Evolutionary conservation across 2,888 invertebrate species (phyloP).

Genomic region (Alviniconcha strummeri): DNA sequence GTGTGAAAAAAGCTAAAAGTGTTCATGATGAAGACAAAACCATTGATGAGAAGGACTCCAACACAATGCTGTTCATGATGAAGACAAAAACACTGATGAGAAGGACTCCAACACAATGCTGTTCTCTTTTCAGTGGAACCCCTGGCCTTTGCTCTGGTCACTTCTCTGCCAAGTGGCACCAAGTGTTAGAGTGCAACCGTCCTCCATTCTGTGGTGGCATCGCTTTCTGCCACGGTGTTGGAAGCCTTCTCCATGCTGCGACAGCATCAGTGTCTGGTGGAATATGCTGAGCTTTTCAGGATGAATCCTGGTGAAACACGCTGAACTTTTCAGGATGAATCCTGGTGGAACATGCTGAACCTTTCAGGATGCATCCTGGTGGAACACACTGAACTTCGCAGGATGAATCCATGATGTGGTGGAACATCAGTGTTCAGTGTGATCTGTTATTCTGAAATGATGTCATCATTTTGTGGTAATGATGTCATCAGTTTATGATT

Average conservation of each 20-base stretch:
- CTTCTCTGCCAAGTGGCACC: conserved; percentile 67
- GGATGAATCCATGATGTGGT: background rate
- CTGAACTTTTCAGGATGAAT: background rate
- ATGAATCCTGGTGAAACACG: background rate
- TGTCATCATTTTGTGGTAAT: too few relatives aligned
- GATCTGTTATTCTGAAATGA: too few relatives aligned
- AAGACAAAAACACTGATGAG: too few relatives aligned
- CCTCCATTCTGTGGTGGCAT: background rate
- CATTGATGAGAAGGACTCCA: too few relatives aligned
- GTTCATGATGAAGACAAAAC: too few relatives aligned
- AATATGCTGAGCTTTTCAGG: background rate
- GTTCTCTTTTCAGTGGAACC: conserved; percentile 63
- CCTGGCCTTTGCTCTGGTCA: conserved; percentile 65
- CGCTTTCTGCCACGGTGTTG: background rate
- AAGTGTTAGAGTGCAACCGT: background rate
- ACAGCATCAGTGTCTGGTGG: background rate
- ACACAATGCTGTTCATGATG: background rate
- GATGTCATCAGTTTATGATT: too few relatives aligned
- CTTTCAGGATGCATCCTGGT: background rate
- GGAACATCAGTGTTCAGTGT: background rate
- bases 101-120: background rate
- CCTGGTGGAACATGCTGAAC: background rate
- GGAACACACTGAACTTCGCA: background rate
- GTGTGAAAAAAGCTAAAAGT: too few relatives aligned
- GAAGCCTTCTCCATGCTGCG: background rate